A percentile compares a stretch with the other conserved stretches of the same genome.
phyloP scores from a whole-genome alignment of 2,888 invertebrate genomes.

The Dascillus cervinus region DNA sequence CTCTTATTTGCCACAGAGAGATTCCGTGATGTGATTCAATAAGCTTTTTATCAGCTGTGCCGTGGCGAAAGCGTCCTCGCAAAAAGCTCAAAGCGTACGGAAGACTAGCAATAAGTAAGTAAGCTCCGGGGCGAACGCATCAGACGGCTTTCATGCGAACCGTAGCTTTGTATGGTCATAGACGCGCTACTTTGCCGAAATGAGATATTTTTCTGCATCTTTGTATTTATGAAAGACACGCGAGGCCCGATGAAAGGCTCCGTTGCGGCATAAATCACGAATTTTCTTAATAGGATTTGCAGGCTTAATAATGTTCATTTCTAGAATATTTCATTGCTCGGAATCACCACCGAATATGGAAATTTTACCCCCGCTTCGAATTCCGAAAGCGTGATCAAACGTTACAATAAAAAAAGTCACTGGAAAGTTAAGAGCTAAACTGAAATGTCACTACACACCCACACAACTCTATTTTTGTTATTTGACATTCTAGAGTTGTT shows the following conservation, averaged over 20 bases:
- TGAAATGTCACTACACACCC: too few relatives aligned
- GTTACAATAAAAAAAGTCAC: too few relatives aligned
- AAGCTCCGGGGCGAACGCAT: conserved; percentile 29
- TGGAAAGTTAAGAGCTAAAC: too few relatives aligned
- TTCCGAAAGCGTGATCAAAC: too few relatives aligned
- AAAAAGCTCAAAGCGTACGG: conserved; percentile 24
- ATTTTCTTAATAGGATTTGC: too few relatives aligned
- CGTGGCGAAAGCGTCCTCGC: conserved; percentile 21
- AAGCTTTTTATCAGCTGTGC: conserved; percentile 33
- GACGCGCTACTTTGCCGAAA: conserved; percentile 28
- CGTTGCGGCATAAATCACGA: conserved; percentile 22
- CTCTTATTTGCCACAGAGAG: conserved; percentile 27
- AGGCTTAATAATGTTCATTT: too few relatives aligned
- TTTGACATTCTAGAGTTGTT: too few relatives aligned
- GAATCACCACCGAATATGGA: too few relatives aligned
- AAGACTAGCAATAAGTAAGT: conserved; percentile 34
- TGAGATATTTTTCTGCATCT: conserved; percentile 24
- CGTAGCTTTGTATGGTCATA: conserved; percentile 29
- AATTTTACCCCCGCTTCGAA: too few relatives aligned
- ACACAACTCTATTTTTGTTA: too few relatives aligned
- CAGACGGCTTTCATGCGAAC: conserved; percentile 27
- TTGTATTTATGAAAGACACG: conserved; percentile 23
- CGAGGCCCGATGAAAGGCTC: conserved; percentile 24
- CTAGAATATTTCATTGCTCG: too few relatives aligned
- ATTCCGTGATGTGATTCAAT: conserved; percentile 38